Conservation (phyloP, 2,888 invertebrate genomes). For the Cephus runcator region DNA sequence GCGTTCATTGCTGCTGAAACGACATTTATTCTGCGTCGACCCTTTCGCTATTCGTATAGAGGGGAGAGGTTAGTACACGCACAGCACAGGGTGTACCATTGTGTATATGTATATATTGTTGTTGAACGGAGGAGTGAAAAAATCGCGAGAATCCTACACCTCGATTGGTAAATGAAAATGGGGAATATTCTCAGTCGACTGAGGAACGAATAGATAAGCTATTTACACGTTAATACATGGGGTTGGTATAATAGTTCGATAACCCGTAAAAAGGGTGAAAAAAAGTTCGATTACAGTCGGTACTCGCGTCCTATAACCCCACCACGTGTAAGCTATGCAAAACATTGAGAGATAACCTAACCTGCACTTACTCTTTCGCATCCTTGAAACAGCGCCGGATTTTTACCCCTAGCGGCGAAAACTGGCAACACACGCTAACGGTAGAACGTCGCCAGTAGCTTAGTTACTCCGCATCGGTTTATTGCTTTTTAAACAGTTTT, state of each 20-base stretch:
- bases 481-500: neutral
- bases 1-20: constrained; percentile 3
- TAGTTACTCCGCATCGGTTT: neutral
- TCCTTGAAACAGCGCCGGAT: neutral
- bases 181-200: neutral
- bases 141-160: neutral
- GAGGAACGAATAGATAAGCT: neutral
- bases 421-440: neutral
- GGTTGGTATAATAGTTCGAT: neutral
- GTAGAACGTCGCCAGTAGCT: neutral
- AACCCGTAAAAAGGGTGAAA: neutral
- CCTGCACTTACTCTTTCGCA: neutral
- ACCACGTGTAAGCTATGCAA: neutral
- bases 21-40: constrained; percentile 3
- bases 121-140: neutral
- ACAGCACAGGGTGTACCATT: neutral
- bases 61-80: neutral
- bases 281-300: neutral
- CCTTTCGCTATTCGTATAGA: neutral
- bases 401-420: neutral
- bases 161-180: neutral
- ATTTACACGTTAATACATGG: neutral
- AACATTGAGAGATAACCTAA: neutral
- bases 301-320: neutral
- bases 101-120: too few species aligned